phyloP scores from a whole-genome alignment of 1,140 invertebrate genomes.

The Ladona fulva region DNA sequence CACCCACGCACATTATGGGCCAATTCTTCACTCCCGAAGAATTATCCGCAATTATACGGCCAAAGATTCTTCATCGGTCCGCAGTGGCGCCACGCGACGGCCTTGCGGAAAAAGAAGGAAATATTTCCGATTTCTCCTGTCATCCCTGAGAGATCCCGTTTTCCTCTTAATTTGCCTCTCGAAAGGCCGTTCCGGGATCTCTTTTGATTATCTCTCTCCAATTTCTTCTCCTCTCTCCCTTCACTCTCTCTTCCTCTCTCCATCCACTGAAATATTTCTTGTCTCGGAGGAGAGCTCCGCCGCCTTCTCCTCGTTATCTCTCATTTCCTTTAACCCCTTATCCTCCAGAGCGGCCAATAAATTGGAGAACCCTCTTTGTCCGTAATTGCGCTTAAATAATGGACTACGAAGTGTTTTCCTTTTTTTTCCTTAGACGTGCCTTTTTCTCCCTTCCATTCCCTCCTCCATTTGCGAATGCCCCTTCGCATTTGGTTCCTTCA shows the following conservation, averaged over 20 bases:
- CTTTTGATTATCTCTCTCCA: too few relatives aligned
- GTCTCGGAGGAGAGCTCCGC: conserved; percentile 24
- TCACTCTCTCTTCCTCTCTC: conserved; percentile 10
- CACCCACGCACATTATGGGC: too few relatives aligned
- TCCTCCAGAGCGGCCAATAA: conserved; percentile 14
- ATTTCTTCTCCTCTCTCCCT: conserved; percentile 15
- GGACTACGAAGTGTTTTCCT: neutral
- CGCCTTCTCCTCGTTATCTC: conserved; percentile 23
- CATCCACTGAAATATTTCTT: conserved; percentile 29
- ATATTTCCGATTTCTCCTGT: too few relatives aligned
- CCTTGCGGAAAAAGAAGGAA: too few relatives aligned
- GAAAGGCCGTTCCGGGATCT: too few relatives aligned
- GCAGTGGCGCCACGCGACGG: too few relatives aligned
- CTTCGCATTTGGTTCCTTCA: neutral
- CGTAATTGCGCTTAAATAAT: conserved; percentile 10
- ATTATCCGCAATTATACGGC: too few relatives aligned
- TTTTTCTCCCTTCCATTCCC: neutral
- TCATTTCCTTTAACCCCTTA: conserved; percentile 14
- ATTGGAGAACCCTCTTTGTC: neutral
- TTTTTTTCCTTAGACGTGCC: too few relatives aligned
- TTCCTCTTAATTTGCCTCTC: too few relatives aligned
- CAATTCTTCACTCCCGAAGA: too few relatives aligned
- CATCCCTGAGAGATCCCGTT: too few relatives aligned
- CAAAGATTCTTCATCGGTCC: too few relatives aligned
- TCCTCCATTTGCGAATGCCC: neutral